Evolutionary conservation across 2,888 invertebrate genomes (phyloP), one percentile per base, ranked within the genome.

Genomic region (Troides aeacus): DNA sequence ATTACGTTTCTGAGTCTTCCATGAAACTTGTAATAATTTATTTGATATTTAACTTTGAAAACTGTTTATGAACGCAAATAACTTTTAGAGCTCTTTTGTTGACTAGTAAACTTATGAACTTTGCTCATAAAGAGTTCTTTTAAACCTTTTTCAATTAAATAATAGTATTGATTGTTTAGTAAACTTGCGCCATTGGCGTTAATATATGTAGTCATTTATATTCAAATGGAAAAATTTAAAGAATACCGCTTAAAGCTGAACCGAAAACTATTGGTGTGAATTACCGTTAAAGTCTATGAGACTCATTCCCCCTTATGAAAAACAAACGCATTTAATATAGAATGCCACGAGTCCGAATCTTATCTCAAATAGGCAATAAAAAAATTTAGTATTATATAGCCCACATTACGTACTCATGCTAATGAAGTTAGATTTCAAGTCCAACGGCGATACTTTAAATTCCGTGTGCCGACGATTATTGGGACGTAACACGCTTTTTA

Each of bases 291-390:
- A 63, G 53, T 64, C 56, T 23, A 63, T 56, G 56, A 56, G 17
- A 7, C 23, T 15, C 23, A 58, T 67, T 53, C 18, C 53, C 30
- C 4, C 6, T 21, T 8, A 39, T 42, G 50, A 66, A 61, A 62
- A 67, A 50, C 30, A 50, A 58, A 59, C n/a, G 63, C 63, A 36
- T 15, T 59, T 46, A 50, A 59, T 46, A 58, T 59, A 59, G 68
- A 59, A 68, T 60, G 23, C 64, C 46, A 50, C 17, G 23, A 60
- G 50, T 39, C 30, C 50, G 18, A 68, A 64, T 56, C 50, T 64
- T 64, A 69, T 69, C 68, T 69, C 60, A 30, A 60, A 60, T 61
- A 39, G 23, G 23, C 69, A 42, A 64, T 64, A 64, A 69, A 64
- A 64, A 61, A 42, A 30, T n/a, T 57, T 39, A 64, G 39, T 64